Base-by-base conservation (phyloP, 2,797 vertebrate species). In the Gobio occitaniae region DNA sequence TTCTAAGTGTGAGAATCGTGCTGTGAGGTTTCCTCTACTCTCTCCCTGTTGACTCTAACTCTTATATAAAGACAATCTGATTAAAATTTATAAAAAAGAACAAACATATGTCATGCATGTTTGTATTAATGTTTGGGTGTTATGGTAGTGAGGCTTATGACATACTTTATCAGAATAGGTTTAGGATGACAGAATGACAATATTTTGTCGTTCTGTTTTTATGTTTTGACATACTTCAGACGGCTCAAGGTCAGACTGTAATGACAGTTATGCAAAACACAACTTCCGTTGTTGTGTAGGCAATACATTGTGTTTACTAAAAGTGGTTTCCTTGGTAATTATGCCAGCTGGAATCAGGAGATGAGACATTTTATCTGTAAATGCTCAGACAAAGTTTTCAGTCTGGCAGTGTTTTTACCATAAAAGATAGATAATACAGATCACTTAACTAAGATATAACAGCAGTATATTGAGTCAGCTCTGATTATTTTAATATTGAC, bases 11-110 rank as follows among this genome's bases (percentile, higher is more conserved):
- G 61, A 48, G 25, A 16, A 15, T 25, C 21, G 1, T 66, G 61
- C 71, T 84, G 72, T 84, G 82, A 84, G 74, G 50, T 68, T 77
- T 78, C 72, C 82, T 56, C 38, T 10, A 21, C 48, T 44, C 41
- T 59, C 38, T 78, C 50, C 65, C 65, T 61, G n/a, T 54, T 70
- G 75, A 59, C 44, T 52, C 16, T 50, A 68, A 17, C 52, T 78
- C 17, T 70, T 70, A 78, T 41, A 36, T 56, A 77, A 84, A 17
- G 52, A 69, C 25, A 59, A 38, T 44, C 63, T 52, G 59, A 54
- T 82, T 29, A 61, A 74, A 74, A 71, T n/a, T 17, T 4, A 54
- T 76, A 9, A 6, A 76, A 76, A 66, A 54, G 12, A 59, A 32
- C 61, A 68, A 78, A 48, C 38, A 16, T 59, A 17, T 78, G 50